Base-by-base conservation (phyloP, 2,888 invertebrate genomes). In the Noctua janthe region DNA sequence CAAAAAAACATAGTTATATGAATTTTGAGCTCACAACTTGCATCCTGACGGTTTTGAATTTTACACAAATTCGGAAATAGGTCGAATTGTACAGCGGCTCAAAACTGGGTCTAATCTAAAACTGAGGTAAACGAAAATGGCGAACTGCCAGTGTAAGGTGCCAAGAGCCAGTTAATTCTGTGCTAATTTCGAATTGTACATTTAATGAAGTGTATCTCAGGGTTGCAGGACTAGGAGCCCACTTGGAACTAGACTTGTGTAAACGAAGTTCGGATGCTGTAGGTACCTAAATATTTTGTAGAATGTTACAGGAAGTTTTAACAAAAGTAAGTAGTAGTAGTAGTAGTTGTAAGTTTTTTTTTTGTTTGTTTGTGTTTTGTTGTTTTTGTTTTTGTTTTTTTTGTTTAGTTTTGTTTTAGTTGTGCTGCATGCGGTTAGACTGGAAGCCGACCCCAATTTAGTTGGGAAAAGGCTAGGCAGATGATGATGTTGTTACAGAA, bases 91-190 rank as follows among this genome's bases (percentile, higher is more conserved):
- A 88, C 86, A 91, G 87, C 86, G 88, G 90, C 89, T 90, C 88
- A 88, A 92, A 95, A 94, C 91, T 94, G 88, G 93, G 91, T 92
- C 91, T 92, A 90, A 93, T 92, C 92, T 92, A 90, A 92, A 93
- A 92, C 90, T 82, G 90, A 94, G 94, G 94, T 94, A 92, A 90
- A 92, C 87, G 92, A 87, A 91, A 91, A 94, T 96, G 95, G 96
- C 95, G 82, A 66, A 79, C 86, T 93, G 96, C 95, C 96, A 96
- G 93, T 92, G 86, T 91, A 89, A 92, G 91, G 91, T 94, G 95
- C 95, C 95, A 95, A 95, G 92, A 94, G 91, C 91, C 93, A 91
- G 93, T 94, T 95, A 94, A 94, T 95, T 92, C 91, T 87, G 93
- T 88, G 91, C 93, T 95, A 93, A 95, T 94, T 94, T 93, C 93